Conservation (phyloP, 92 coral and sea anemone species). For the Actinernus sp. region DNA sequence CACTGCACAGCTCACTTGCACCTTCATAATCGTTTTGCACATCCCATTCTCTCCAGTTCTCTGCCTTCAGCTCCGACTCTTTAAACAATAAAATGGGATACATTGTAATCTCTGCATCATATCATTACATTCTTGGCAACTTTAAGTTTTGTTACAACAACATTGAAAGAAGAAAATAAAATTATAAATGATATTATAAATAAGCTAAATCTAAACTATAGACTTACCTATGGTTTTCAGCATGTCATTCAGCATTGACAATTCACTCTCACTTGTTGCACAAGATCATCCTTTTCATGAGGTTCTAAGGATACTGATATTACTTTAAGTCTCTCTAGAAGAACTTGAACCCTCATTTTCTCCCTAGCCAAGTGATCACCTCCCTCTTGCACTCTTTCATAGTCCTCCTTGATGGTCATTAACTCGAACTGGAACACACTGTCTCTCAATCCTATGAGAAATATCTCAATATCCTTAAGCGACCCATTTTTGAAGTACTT, state of each 20-base stretch:
- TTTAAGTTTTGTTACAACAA: too few species aligned
- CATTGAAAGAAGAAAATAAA: background rate
- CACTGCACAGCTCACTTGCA: conserved; percentile 8
- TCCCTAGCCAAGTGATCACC: conserved; percentile 53
- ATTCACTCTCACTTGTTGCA: conserved; percentile 7
- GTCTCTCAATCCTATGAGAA: conserved; percentile 34
- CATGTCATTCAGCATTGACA: conserved; percentile 9
- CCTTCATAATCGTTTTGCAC: conserved; percentile 4
- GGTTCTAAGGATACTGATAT: conserved; percentile 22
- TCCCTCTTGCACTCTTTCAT: conserved; percentile 39
- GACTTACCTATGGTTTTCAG: conserved; percentile 27
- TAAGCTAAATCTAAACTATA: conserved; percentile 12
- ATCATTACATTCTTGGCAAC: conserved; percentile 1
- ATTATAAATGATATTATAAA: too few species aligned
- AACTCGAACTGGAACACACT: conserved; percentile 43
- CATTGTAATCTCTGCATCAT: background rate
- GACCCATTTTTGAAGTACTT: background rate
- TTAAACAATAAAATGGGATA: conserved; percentile 1
- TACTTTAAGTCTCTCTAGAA: conserved; percentile 45
- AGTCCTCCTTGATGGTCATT: conserved; percentile 54
- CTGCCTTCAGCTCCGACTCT: conserved; percentile 32
- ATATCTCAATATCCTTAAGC: conserved; percentile 9
- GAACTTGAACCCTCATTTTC: conserved; percentile 14
- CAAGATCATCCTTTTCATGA: conserved; percentile 10
- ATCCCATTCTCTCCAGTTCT: conserved; percentile 18